Evolutionary conservation across 1,140 invertebrate species (phyloP).

Genomic region (Orchesella cincta): DNA sequence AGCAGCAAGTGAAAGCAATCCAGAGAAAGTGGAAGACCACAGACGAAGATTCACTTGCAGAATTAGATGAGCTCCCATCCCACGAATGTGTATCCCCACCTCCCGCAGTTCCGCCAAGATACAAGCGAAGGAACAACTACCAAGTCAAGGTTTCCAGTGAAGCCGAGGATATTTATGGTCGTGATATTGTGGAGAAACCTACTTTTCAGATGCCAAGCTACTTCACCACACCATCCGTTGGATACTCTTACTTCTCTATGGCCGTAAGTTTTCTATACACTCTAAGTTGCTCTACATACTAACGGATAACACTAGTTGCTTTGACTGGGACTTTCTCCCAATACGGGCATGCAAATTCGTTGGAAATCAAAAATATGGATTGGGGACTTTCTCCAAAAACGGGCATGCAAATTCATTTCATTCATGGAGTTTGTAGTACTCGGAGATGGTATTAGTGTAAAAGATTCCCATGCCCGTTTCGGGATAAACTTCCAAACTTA

Average conservation of each 20-base stretch:
- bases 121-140: neutral
- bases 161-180: constrained; percentile 11
- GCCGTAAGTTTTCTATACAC: constrained; percentile 14
- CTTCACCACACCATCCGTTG: constrained; percentile 17
- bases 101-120: neutral
- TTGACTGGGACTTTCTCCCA: too few relatives aligned
- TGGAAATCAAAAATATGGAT: too few relatives aligned
- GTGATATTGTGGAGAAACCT: neutral
- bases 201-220: constrained; percentile 21
- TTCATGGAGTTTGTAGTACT: too few relatives aligned
- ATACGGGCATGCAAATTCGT: too few relatives aligned
- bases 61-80: constrained; percentile 37
- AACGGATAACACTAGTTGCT: too few relatives aligned
- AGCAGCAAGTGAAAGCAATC: neutral
- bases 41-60: constrained; percentile 25
- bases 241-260: constrained; percentile 35
- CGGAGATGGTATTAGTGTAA: too few relatives aligned
- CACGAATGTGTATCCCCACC: neutral
- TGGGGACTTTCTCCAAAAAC: too few relatives aligned
- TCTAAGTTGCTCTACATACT: too few relatives aligned
- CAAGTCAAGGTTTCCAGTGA: constrained; percentile 1
- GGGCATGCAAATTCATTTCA: too few relatives aligned
- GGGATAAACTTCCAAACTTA: too few relatives aligned
- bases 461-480: too few relatives aligned
- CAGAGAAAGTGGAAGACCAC: neutral